Base-by-base conservation (phyloP, 2,888 invertebrate genomes). In the Zygothrica quintamaculata region DNA sequence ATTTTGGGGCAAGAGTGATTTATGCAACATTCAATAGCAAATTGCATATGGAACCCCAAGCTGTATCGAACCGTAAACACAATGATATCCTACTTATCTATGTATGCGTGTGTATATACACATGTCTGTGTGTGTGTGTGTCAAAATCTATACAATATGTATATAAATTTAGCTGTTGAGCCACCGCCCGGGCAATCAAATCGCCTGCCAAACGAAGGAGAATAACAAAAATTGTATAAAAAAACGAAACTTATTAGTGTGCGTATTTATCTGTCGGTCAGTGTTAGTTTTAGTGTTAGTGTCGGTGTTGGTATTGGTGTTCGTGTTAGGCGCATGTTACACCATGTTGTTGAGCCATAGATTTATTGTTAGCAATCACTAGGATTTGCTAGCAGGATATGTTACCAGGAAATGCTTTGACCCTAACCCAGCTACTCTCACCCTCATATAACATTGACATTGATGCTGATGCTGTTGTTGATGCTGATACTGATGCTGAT, bases 351-450 rank as follows among this genome's bases (percentile, higher is more conserved):
- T 82, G 79, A 85, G 77, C 85, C 77, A 76, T 78, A 74, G 82
- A 84, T 84, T 85, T 84, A 84, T 84, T 76, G 69, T 50, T 55
- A 61, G 72, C 84, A 84, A 84, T 84, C 82, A 85, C 65, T 59
- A 68, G 81, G 71, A 76, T 79, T 79, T 74, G 69, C 67, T 46
- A 39, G 11, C 62, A 47, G 55, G 51, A 56, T 58, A 52, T 47
- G 56, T 25, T 22, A 16, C 15, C 60, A 25, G 37, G 29, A 52
- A n/a, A 53, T 34, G 37, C 15, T 37, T 33, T 39, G 31, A 46
- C 37, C 18, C 18, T n/a, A n/a, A n/a, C n/a, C n/a, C n/a, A n/a
- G n/a, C n/a, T n/a, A n/a, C n/a, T n/a, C n/a, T n/a, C n/a, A 15
- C 33, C 25, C 8, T 8, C 29, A n/a, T n/a, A 39, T 16, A 6